Percentiles rank a stretch among this genome's conserved stretches.
Conservation (phyloP, 2,797 vertebrate species). For the Brachymystax lenok region DNA sequence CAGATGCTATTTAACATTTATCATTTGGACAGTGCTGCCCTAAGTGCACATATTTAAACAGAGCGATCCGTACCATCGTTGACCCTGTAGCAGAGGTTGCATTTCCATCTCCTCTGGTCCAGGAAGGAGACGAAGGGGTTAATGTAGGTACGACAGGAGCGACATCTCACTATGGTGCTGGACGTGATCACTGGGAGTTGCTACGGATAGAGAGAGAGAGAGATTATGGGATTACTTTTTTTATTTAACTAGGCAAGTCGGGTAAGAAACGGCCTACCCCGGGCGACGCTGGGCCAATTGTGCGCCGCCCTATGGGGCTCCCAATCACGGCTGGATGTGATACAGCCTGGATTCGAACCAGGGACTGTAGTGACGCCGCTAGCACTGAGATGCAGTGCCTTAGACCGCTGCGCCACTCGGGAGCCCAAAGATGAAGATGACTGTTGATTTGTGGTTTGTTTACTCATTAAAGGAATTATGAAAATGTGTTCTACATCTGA, state of each 20-base stretch:
- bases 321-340: no score
- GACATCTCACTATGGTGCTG: constrained; percentile 94
- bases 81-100: constrained; percentile 95
- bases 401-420: no score
- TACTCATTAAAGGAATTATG: background rate
- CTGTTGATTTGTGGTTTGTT: background rate
- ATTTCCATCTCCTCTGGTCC: constrained; percentile 97
- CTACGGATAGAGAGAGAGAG: constrained; percentile 63
- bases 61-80: constrained; percentile 84
- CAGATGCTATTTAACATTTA: background rate
- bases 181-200: constrained; percentile 96
- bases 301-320: no score
- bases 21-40: background rate
- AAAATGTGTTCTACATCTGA: background rate
- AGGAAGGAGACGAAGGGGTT: constrained; percentile 98
- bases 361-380: no score
- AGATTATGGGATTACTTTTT: background rate
- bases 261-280: no score
- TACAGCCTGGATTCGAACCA: no score
- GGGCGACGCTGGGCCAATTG: no score
- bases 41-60: background rate
- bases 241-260: no score
- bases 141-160: constrained; percentile 95
- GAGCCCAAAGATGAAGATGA: background rate
- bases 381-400: no score